phyloP scores from a whole-genome alignment of 2,888 invertebrate genomes.

The Acanthosepion pharaonis region DNA sequence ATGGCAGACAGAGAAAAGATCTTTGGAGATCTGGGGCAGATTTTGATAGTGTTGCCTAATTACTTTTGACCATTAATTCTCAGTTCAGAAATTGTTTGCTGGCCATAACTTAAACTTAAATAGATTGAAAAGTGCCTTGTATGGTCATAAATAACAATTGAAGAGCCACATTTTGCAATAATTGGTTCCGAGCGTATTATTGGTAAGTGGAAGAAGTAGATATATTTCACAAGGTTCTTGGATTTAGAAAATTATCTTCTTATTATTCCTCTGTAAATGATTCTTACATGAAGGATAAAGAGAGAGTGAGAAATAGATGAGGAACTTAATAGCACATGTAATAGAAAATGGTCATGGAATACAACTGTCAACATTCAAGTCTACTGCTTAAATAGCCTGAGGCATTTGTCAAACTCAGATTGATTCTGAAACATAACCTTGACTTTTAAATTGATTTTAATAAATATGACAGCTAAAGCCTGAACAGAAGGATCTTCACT shows the following conservation, averaged over 20 bases:
- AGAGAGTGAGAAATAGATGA: not conserved
- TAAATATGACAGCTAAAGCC: no score
- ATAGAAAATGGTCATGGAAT: no score
- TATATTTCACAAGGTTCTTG: not conserved
- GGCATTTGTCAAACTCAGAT: no score
- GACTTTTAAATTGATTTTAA: no score
- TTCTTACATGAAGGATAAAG: not conserved
- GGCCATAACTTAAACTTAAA: slow-evolving; percentile 6
- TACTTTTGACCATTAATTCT: slow-evolving; percentile 33
- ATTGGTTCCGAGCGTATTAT: not conserved
- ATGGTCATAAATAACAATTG: not conserved
- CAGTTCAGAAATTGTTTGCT: not conserved
- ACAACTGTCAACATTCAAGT: no score
- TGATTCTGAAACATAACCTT: no score
- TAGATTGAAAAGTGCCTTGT: not conserved
- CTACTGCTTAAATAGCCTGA: no score
- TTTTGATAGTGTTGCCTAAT: not conserved
- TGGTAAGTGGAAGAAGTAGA: slow-evolving; percentile 33
- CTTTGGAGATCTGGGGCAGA: not conserved
- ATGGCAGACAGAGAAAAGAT: not conserved
- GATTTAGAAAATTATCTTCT: not conserved
- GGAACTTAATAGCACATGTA: no score
- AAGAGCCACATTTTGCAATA: not conserved
- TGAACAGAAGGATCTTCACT: no score
- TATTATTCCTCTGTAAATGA: not conserved